phyloP scores from a whole-genome alignment of 2,113 vertebrate species.

The Gavia stellata region DNA sequence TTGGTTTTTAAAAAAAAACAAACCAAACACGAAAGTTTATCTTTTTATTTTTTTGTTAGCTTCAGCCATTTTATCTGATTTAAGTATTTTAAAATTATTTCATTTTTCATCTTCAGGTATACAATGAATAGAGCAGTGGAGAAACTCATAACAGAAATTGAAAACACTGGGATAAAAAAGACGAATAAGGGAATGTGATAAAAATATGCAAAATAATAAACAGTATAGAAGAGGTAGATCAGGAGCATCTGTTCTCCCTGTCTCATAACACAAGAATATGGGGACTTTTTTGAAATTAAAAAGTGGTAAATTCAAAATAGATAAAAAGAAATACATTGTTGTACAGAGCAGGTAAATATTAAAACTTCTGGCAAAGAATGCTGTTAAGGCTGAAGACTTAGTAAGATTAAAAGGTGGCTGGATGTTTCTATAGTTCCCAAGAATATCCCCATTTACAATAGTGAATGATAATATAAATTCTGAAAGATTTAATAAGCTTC shows the following conservation, averaged over 20 bases:
- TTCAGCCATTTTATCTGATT: slow-evolving; percentile 32
- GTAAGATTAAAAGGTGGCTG: not conserved
- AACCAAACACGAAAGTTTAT: not conserved
- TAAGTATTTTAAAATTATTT: slow-evolving; percentile 13
- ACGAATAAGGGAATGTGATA: not conserved
- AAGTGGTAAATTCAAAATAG: not conserved
- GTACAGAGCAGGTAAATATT: slow-evolving; percentile 2
- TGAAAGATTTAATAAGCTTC: slow-evolving; percentile 1
- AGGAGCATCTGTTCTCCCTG: slow-evolving; percentile 15
- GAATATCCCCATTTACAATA: not conserved
- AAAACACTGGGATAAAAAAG: slow-evolving; percentile 1
- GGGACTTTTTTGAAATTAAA: slow-evolving; percentile 17
- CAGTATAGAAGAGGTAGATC: slow-evolving; percentile 1
- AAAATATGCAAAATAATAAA: slow-evolving; percentile 45
- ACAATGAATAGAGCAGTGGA: slow-evolving; percentile 9
- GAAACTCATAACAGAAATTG: slow-evolving; percentile 45
- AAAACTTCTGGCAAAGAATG: not conserved
- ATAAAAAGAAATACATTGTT: slow-evolving; percentile 29
- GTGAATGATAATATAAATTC: not conserved
- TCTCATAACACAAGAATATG: slow-evolving; percentile 8
- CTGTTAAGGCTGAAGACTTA: not conserved
- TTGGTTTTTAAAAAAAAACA: not conserved
- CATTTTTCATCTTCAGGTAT: not conserved
- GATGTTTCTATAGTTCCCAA: not conserved
- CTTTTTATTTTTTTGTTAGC: not conserved